phyloP scores from a whole-genome alignment of 2,888 invertebrate species.

The Nomada goodeniana region DNA sequence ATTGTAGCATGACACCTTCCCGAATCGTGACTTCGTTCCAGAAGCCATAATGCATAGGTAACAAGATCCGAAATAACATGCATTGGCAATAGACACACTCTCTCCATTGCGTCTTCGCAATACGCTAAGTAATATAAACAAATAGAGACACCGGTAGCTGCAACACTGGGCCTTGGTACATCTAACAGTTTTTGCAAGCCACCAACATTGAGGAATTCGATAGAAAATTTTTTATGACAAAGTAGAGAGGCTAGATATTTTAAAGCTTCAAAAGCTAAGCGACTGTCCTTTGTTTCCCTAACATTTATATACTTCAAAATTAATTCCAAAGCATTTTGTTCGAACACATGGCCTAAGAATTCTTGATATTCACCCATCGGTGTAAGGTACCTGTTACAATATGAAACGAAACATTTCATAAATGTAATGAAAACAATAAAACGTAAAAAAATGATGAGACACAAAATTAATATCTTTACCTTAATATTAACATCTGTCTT shows the following conservation, averaged over 20 bases:
- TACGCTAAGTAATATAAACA: constrained; percentile 98
- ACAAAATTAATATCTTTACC: constrained; percentile 78
- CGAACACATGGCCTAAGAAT: constrained; percentile 96
- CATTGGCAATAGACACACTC: constrained; percentile 94
- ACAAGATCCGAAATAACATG: constrained; percentile 91
- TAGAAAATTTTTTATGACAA: constrained; percentile 99
- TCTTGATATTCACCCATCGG: constrained; percentile 99
- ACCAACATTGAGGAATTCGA: constrained; percentile 96
- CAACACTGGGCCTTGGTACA: constrained; percentile 96
- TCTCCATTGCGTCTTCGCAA: constrained; percentile 98
- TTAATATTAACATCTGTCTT: constrained; percentile 95
- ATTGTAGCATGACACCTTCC: constrained; percentile 99
- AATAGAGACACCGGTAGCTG: constrained; percentile 98
- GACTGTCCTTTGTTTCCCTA: constrained; percentile 93
- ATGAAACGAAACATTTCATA: constrained; percentile 3
- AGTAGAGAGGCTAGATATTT: constrained; percentile 97
- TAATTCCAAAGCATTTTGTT: constrained; percentile 95
- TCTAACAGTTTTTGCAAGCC: constrained; percentile 94
- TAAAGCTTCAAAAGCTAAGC: constrained; percentile 97
- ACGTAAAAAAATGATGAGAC: neutral
- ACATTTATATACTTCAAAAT: constrained; percentile 96
- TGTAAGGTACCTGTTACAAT: constrained; percentile 89
- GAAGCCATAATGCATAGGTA: constrained; percentile 96
- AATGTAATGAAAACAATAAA: neutral
- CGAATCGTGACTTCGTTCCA: constrained; percentile 98